Base-by-base conservation (phyloP, 2,113 vertebrate genomes). In the Scomber japonicus region DNA sequence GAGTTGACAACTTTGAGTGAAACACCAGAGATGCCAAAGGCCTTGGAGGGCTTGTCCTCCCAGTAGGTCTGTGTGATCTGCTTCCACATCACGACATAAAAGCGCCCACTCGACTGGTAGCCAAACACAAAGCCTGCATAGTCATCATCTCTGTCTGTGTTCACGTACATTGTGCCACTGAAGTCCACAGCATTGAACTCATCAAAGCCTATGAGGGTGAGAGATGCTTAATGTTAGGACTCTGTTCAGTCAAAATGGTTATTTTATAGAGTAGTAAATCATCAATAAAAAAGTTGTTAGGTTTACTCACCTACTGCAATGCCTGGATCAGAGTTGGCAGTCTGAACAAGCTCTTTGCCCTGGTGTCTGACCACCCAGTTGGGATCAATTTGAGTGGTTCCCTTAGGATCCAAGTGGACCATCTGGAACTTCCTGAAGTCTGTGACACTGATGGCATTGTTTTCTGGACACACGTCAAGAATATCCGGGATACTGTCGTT, bases 351-450 rank as follows among this genome's bases (percentile, higher is more conserved):
- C 85, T 99, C 98, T 88, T 98, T 99, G 86, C 98, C 98, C 85
- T 99, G 98, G 68, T 99, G 97, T 48, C 97, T 96, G 85, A 99
- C 99, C 84, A 98, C 98, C 98, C 98, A 99, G 88, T 97, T 99
- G 57, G 98, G 98, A 89, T 99, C 98, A 35, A 99, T 99, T 80
- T 99, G 98, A 31, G 98, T 97, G 78, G 97, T 99, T 78, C 98
- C 98, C 93, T 99, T 99, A 56, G 98, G 98, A 89, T 99, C 98
- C 91, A 99, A 76, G 60, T 96, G 98, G 65, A 99, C 98, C 98
- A 99, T 99, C 91, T 99, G 98, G 93, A 99, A 99, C 91, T 99
- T 99, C 66, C 97, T 94, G 91, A 99, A 99, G 93, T 99, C 98
- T 0, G 98, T 99, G 87, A 95, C 94, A 30, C 96, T 97, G 85